phyloP scores from a whole-genome alignment of 92 coral and sea anemone species.

The Zoanthus sociatus region DNA sequence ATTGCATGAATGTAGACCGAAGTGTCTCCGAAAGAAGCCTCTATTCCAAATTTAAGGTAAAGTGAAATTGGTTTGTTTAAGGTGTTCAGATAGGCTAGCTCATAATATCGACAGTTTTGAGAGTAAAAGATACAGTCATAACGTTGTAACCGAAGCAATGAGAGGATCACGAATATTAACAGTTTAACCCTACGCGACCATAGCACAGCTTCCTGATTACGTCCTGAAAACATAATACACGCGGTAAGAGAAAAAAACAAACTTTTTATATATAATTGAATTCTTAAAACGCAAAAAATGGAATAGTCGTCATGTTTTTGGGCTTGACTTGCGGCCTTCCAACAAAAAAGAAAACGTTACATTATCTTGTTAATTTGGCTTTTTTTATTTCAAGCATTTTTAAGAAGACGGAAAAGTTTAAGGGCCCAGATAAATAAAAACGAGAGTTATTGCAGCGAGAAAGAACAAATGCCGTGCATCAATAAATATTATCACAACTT shows the following conservation, averaged over 20 bases:
- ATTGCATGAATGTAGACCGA: neutral
- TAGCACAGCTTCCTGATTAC: no score
- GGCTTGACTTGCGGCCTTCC: neutral
- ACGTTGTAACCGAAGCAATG: neutral
- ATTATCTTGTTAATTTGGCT: neutral
- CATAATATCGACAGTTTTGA: neutral
- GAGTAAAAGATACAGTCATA: neutral
- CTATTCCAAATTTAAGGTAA: neutral
- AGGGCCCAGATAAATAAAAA: neutral
- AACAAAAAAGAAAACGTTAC: neutral
- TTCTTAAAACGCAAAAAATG: neutral
- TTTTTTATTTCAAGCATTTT: neutral
- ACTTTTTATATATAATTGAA: neutral
- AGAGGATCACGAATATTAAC: no score
- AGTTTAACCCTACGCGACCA: no score
- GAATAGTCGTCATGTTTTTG: neutral
- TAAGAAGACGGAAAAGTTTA: neutral
- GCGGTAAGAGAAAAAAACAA: neutral
- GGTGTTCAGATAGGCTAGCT: neutral
- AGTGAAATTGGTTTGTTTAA: neutral
- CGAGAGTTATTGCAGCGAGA: neutral
- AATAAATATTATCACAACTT: neutral
- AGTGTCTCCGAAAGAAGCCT: neutral
- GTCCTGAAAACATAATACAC: neutral
- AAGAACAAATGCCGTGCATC: neutral